Conservation (phyloP, 2,888 invertebrate genomes). For the Ariolimax columbianus region DNA sequence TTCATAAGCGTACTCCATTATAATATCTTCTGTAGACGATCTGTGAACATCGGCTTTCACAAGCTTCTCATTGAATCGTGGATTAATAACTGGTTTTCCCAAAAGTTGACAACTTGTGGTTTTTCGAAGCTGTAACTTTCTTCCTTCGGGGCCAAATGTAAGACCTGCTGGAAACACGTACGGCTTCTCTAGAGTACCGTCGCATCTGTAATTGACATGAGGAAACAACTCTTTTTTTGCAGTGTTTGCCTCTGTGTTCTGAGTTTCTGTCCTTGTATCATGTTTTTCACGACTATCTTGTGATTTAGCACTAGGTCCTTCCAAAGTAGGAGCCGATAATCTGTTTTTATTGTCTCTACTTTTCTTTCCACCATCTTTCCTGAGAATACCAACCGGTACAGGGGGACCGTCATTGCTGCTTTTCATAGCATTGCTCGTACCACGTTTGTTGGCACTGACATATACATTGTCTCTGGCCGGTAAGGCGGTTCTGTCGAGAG, state of each 20-base stretch:
- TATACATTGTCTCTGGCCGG: not conserved
- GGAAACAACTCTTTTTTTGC: not conserved
- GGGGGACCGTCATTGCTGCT: not conserved
- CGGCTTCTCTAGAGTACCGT: slow-evolving; percentile 47
- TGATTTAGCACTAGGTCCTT: not conserved
- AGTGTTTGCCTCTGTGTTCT: not conserved
- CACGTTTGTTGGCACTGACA: not conserved
- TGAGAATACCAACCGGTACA: not conserved
- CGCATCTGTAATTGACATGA: slow-evolving; percentile 31
- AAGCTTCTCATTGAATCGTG: not conserved
- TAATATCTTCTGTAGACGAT: not conserved
- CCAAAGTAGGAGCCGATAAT: slow-evolving; percentile 26
- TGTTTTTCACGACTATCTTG: not conserved
- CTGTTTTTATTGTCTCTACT: slow-evolving; percentile 7
- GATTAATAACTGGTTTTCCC: not conserved
- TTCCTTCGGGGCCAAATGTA: slow-evolving; percentile 44
- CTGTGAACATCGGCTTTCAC: slow-evolving; percentile 41
- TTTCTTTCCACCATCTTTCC: not conserved
- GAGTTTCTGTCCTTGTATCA: not conserved
- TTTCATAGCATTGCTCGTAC: not conserved
- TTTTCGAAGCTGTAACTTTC: slow-evolving; percentile 28
- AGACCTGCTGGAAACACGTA: slow-evolving; percentile 46
- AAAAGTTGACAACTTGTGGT: not conserved
- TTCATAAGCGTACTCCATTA: slow-evolving; percentile 19
- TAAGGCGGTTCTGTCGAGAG: slow-evolving; percentile 1